Evolutionary conservation across 2,113 vertebrate species (phyloP).

Genomic region (Strix aluco): DNA sequence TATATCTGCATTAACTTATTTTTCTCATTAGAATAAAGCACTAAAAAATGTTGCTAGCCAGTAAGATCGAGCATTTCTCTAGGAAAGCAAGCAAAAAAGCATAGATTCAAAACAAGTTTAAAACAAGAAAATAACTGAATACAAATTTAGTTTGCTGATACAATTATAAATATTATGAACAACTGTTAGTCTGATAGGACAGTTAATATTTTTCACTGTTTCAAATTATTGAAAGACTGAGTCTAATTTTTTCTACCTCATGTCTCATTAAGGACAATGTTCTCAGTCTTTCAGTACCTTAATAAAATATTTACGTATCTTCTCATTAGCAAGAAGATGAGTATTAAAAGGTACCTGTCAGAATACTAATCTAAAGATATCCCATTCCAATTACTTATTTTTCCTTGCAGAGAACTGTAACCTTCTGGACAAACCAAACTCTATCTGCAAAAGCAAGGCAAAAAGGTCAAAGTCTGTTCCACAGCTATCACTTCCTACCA

Average conservation of each 20-base stretch:
- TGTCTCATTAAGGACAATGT: conserved; percentile 24
- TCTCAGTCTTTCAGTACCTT: conserved; percentile 1
- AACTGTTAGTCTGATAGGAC: neutral
- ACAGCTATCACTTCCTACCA: neutral
- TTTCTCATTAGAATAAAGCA: neutral
- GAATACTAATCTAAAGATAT: conserved; percentile 4
- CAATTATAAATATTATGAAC: neutral
- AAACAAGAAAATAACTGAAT: neutral
- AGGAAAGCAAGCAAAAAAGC: neutral
- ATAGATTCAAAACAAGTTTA: neutral
- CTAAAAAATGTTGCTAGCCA: neutral
- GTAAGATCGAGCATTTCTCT: neutral
- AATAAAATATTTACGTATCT: conserved; percentile 49
- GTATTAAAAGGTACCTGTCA: neutral
- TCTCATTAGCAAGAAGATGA: conserved; percentile 7
- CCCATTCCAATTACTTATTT: neutral
- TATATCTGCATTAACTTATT: neutral
- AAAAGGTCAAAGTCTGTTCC: neutral
- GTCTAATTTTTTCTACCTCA: neutral
- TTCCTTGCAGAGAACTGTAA: neutral
- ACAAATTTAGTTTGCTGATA: neutral
- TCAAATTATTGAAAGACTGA: neutral
- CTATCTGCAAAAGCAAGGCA: neutral
- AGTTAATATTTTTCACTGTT: neutral
- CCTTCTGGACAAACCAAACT: neutral